Conservation (phyloP, 2,113 vertebrate species). For the Charadrius vociferus region DNA sequence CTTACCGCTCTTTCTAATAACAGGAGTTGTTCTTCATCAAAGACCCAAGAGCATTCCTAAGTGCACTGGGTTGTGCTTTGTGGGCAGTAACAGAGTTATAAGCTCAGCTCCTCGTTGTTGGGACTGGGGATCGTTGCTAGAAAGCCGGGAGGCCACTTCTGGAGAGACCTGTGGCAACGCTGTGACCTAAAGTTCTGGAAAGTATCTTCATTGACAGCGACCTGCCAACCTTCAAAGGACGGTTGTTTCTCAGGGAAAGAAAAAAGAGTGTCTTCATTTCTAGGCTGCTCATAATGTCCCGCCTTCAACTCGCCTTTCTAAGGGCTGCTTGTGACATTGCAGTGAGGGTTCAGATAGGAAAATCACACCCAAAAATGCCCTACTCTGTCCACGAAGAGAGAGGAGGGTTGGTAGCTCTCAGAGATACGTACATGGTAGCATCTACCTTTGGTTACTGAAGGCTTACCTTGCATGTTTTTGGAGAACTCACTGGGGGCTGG, state of each 20-base stretch:
- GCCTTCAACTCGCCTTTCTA: neutral
- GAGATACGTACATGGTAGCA: neutral
- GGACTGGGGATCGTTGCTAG: neutral
- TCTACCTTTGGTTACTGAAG: neutral
- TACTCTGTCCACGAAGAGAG: neutral
- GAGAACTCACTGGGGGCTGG: neutral
- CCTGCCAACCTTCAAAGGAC: neutral
- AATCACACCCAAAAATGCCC: neutral
- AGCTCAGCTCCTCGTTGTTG: neutral
- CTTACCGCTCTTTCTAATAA: neutral
- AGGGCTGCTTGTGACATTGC: neutral
- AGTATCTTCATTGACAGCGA: too few relatives aligned
- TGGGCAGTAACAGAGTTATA: neutral
- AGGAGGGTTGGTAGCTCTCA: neutral
- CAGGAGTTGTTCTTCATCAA: rapidly evolving
- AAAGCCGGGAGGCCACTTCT: neutral
- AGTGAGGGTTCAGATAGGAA: neutral
- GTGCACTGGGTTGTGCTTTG: neutral
- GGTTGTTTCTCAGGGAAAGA: neutral
- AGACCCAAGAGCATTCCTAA: neutral
- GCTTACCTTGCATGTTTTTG: neutral
- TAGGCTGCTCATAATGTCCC: neutral
- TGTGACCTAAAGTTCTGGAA: neutral
- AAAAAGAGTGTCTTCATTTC: neutral
- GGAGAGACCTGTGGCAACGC: neutral